These are phyloP conservation scores for Spilosoma lubricipeda DNA, from an alignment of 2,888 invertebrate species.

Conservation along the genomic window DNA sequence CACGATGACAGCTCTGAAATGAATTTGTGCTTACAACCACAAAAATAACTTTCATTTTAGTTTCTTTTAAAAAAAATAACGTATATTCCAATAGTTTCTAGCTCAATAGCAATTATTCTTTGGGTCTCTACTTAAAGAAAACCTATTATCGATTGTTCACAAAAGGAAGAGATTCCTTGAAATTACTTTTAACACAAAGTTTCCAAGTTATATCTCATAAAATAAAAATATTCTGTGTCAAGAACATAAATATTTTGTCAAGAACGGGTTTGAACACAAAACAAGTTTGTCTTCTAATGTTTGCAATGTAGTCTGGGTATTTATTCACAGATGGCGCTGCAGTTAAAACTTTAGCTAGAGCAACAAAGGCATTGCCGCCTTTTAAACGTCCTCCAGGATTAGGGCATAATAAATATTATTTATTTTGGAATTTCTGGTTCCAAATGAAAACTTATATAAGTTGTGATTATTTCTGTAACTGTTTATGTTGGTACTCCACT, in stretches of 20 bases:
- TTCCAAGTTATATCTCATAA: background rate
- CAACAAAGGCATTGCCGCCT: too few relatives aligned
- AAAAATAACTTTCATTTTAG: background rate
- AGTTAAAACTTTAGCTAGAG: background rate
- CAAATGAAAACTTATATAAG: too few relatives aligned
- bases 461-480: too few relatives aligned
- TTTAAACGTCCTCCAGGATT: too few relatives aligned
- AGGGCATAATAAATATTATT: too few relatives aligned
- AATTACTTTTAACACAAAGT: too few relatives aligned
- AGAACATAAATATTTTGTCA: background rate
- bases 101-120: background rate
- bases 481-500: too few relatives aligned
- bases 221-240: background rate
- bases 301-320: background rate
- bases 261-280: background rate
- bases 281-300: background rate
- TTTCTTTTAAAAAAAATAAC: too few relatives aligned
- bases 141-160: too few relatives aligned
- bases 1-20: background rate
- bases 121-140: background rate
- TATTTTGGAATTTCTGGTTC: too few relatives aligned
- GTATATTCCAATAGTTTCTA: too few relatives aligned
- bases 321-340: slow-evolving; percentile 9
- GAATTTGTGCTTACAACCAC: background rate
- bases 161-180: too few relatives aligned